Conservation (phyloP, 2,113 vertebrate species). For the Alces alces region DNA sequence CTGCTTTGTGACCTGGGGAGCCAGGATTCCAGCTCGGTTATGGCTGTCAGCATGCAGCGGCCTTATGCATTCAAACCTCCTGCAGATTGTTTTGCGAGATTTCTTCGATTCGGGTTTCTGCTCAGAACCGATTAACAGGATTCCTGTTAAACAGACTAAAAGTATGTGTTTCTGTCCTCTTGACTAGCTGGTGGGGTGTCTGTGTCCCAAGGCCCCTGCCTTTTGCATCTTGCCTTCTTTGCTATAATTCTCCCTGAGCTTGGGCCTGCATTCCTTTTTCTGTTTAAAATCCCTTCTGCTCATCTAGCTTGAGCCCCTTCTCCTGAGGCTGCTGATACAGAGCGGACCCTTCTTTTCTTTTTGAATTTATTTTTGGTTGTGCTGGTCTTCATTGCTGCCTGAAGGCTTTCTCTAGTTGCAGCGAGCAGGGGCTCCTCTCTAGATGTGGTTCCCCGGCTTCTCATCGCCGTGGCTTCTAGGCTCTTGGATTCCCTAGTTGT, state of each 20-base stretch:
- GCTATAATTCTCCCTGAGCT: not conserved
- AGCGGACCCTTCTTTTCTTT: not conserved
- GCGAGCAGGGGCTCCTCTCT: not conserved
- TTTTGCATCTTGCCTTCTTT: not conserved
- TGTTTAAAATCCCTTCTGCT: not conserved
- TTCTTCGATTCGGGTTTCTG: not conserved
- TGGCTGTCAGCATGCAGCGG: not conserved
- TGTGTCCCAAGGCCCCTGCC: not conserved
- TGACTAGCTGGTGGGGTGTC: no score
- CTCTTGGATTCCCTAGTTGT: not conserved
- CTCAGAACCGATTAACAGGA: not conserved
- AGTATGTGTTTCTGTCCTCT: not conserved
- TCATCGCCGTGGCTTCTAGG: not conserved
- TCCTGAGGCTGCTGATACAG: not conserved
- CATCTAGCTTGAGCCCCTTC: not conserved
- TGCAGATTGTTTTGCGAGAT: not conserved
- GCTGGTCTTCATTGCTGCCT: not conserved
- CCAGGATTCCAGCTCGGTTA: not conserved
- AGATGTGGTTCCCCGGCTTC: fast-evolving
- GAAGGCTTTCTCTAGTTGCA: not conserved
- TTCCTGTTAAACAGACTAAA: not conserved
- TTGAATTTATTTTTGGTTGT: not conserved
- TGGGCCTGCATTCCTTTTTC: not conserved
- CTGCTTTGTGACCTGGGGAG: not conserved
- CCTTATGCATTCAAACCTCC: not conserved